Base-by-base conservation (phyloP, 30 jellyfish, hydroid and myxozoan genomes). In the Chrysaora quinquecirrha region DNA sequence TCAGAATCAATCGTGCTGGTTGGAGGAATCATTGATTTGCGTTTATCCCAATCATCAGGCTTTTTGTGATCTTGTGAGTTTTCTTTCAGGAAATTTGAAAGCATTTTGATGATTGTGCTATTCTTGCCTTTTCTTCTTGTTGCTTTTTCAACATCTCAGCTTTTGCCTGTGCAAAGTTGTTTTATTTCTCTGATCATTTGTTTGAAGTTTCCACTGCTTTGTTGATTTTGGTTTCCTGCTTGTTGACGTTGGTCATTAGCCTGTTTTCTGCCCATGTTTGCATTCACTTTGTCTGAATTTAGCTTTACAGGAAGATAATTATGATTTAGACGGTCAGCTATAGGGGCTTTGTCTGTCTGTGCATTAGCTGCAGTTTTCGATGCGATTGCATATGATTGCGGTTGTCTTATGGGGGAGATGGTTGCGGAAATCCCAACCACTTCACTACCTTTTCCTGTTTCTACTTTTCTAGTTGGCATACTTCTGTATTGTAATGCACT, bases 1-100 rank as follows among this genome's bases (percentile, higher is more conserved):
- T 88, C 96, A 3, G 88, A 54, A 20, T 73, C 87, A 0, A 22
- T 7, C 11, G 16, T 33, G 25, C 28, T 46, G n/a, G 21, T 24
- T 24, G 43, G 31, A 0, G 96, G 89, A 4, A 79, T 58, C n/a
- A 23, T 43, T 30, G 96, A 87, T 20, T 88, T 79, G 0, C 93
- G 83, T 49, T 79, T 71, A 32, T 78, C 96, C 96, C 96, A 88
- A 9, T 64, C 84, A 14, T 4, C 80, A 31, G 85, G 43, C 6
- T 23, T 54, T 12, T 22, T 22, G 22, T 64, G 4, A 22, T 34
- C 21, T 25, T 69, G 64, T 20, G 95, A 80, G 22, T 78, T 66
- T 34, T 75, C 95, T 25, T 71, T 29, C 28, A 85, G 69, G n/a
- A 75, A 66, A 21, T 85, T 69, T 0, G 87, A 38, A 33, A 75